A percentile compares a stretch with the other conserved stretches of the same genome.
Conservation (phyloP, 2,888 invertebrate genomes). For the Gymnocheta viridis region DNA sequence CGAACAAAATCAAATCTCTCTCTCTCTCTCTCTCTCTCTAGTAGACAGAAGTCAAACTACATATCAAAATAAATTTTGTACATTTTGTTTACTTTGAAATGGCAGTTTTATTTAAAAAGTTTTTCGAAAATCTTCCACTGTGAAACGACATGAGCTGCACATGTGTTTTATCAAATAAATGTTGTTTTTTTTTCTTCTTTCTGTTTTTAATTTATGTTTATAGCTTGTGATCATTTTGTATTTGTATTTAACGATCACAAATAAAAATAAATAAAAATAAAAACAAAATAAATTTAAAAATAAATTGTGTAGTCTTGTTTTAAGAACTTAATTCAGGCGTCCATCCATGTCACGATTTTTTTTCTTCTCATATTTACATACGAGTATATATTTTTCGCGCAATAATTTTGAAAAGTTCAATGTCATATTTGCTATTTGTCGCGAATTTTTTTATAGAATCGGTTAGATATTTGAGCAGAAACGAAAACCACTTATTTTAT, state of each 20-base stretch:
- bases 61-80: too few species aligned
- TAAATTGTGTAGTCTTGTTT: not conserved
- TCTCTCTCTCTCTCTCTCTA: too few species aligned
- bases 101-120: not conserved
- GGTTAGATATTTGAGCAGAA: not conserved
- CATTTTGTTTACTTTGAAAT: too few species aligned
- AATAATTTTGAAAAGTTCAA: conserved; percentile 38
- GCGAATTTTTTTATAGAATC: not conserved
- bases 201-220: not conserved
- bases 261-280: not conserved
- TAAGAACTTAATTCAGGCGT: not conserved
- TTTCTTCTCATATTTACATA: not conserved
- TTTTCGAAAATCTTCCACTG: not conserved
- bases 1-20: too few species aligned
- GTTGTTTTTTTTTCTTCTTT: not conserved
- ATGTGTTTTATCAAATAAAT: not conserved
- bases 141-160: not conserved
- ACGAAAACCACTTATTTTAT: not conserved
- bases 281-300: too few species aligned
- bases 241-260: conserved; percentile 14
- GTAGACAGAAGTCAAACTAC: too few species aligned
- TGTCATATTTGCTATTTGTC: not conserved
- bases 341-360: not conserved
- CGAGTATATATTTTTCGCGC: not conserved
- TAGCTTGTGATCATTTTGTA: conserved; percentile 16